Base-by-base conservation (phyloP, 2,888 invertebrate genomes). In the Drosophila planitibia region DNA sequence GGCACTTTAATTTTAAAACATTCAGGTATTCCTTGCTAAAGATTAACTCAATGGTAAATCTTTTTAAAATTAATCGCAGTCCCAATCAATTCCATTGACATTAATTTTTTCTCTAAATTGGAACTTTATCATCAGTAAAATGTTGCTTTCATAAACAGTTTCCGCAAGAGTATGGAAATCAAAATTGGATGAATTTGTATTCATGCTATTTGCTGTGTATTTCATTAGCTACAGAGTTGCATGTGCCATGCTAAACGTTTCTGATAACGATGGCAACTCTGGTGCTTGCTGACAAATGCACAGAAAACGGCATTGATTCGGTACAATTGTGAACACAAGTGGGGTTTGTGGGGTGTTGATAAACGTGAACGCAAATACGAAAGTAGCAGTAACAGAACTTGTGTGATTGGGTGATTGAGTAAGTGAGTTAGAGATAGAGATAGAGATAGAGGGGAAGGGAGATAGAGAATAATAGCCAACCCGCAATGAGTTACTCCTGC, bases 401-500 rank as follows among this genome's bases (percentile, higher is more conserved):
- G 55, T 68, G 39, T 53, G 49, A 51, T 55, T 37, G 54, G 53
- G 33, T 55, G 60, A 53, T 58, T 61, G 58, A 57, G 58, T 58
- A 35, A 70, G 33, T 58, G 25, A 44, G 28, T 47, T 2, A 49
- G 39, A 47, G 32, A 64, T 14, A 47, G 22, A 54, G 22, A 54
- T 2, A 47, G 33, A 39, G 32, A 60, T 44, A n/a, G 51, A 44
- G 12, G 61, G 33, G 49, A 58, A 12, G 55, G 33, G 55, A 66
- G 73, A 83, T 72, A 79, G 82, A 86, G 78, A 92, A 85, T 79
- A 85, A 90, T 91, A 91, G 91, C 93, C 92, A 70, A 98, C 97
- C 82, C 98, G 95, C 75, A 98, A 94, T 54, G 97, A 97, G 93
- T 98, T 98, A 69, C 97, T 97, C 83, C 97, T 95, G 76, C 97